Base-by-base conservation (phyloP, 2,888 invertebrate species). In the Trichopoda pennipes region DNA sequence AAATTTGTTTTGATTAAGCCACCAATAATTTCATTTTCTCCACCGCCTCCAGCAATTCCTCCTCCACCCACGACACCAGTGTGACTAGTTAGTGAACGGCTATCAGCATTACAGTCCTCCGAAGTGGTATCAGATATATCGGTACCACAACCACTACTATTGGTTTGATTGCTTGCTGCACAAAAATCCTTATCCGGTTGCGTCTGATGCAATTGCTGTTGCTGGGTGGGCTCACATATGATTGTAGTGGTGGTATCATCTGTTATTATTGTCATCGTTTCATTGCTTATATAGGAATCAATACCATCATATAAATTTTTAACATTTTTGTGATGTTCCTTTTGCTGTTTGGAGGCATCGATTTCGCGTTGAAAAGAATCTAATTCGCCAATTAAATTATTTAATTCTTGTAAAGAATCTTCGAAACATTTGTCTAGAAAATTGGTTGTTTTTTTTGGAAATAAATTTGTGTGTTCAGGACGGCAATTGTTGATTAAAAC, bases 371-470 rank as follows among this genome's bases (percentile, higher is more conserved):
- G 91, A 85, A 91, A 91, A 81, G 91, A 90, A 89, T 91, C 91
- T 88, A 91, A 87, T 90, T 91, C 91, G 89, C 91, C 91, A 90
- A 91, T 91, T 88, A 91, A 89, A 90, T 91, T 91, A 87, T 91
- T 91, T 87, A 91, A 85, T 87, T 91, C 91, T 89, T 91, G 90
- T 86, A 91, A 91, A 85, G 91, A 91, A 86, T 91, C 91, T 90
- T 91, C 91, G 87, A 91, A 91, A 88, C 90, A 89, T 89, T 91
- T 90, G 88, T 90, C 91, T 91, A 88, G 69, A 87, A 86, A 64
- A 53, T 64, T 63, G 83, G 83, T 81, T 85, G 80, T 38, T 63
- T 64, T 35, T 42, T 42, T 58, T 49, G 32, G 19, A n/a, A 56
- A 21, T 49, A 49, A 51, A 63, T 28, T 68, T 69, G 73, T 75